Evolutionary conservation across 2,113 vertebrate genomes (phyloP), one percentile per base, ranked within the genome.

Genomic region (Meriones unguiculatus): DNA sequence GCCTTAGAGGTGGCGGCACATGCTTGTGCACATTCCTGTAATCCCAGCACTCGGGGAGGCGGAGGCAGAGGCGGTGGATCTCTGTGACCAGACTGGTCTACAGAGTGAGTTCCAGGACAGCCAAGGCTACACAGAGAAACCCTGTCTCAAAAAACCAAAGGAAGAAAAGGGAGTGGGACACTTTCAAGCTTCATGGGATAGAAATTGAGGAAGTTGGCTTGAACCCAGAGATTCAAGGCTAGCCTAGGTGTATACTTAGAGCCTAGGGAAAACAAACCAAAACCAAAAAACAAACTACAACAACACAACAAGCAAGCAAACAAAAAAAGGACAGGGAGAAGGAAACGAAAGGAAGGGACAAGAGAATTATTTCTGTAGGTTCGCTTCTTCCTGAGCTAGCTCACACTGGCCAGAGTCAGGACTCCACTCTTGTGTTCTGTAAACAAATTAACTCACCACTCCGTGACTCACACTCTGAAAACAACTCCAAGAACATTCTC

Each of bases 381-480:
- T 35, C 18, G 5, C n/a, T 57, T 80, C 28, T 38, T 78, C 30
- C 87, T 46, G 65, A 91, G n/a, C 10, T 28, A 28, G 41, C 32
- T 24, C 25, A 32, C 14, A 3, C 70, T 76, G 18, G 46, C 9
- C 20, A 62, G 20, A 9, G 41, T 24, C 32, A n/a, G 81, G 15
- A 64, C 9, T 2, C 59, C 17, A n/a, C 67, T 30, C 41, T 32
- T 10, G 3, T 7, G 3, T 20, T 12, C 50, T 50, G 25, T 12
- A 9, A 75, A 13, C 0, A 1, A 17, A 20, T 41, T 64, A 10
- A 84, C 82, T 52, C 93, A 80, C 82, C 78, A 52, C 52, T 85
- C 69, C 30, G 50, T 57, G 73, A 89, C 50, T 92, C 94, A 57
- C 64, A 88, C 73, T 28, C 32, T 13, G 69, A 77, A 91, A 94